A percentile compares a stretch with the other conserved stretches of the same genome.
Conservation (phyloP, 2,888 invertebrate genomes). For the Alviniconcha strummeri region DNA sequence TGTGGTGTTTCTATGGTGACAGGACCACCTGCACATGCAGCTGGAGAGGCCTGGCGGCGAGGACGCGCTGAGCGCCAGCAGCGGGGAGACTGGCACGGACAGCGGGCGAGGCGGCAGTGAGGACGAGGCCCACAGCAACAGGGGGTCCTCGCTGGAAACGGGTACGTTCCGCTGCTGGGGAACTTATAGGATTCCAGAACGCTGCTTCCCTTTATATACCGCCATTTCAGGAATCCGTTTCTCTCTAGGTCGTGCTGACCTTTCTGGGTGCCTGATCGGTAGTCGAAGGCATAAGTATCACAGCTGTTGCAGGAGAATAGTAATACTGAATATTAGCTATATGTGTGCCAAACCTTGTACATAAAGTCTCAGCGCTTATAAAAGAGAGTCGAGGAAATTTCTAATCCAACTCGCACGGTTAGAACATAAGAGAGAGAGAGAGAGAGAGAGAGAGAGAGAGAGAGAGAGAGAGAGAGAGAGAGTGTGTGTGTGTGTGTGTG, state of each 20-base stretch:
- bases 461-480: neutral
- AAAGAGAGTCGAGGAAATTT: too few relatives aligned
- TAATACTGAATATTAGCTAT: too few relatives aligned
- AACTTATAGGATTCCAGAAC: neutral
- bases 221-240: too few relatives aligned
- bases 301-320: too few relatives aligned
- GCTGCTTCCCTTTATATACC: too few relatives aligned
- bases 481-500: constrained; percentile 2
- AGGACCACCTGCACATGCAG: constrained; percentile 27
- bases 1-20: neutral
- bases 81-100: constrained; percentile 56
- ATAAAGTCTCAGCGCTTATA: too few relatives aligned
- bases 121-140: constrained; percentile 51
- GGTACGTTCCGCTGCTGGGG: constrained; percentile 25
- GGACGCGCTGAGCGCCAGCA: constrained; percentile 59
- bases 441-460: neutral
- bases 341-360: too few relatives aligned
- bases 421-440: neutral
- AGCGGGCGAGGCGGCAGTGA: constrained; percentile 57
- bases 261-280: too few relatives aligned
- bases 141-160: constrained; percentile 32
- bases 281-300: too few relatives aligned
- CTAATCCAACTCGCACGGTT: too few relatives aligned
- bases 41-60: constrained; percentile 38
- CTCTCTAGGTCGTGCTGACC: too few relatives aligned